A percentile compares a stretch with the other conserved stretches of the same genome.
Conservation (phyloP, 64 coral and sea anemone species). For the Porites lutea region DNA sequence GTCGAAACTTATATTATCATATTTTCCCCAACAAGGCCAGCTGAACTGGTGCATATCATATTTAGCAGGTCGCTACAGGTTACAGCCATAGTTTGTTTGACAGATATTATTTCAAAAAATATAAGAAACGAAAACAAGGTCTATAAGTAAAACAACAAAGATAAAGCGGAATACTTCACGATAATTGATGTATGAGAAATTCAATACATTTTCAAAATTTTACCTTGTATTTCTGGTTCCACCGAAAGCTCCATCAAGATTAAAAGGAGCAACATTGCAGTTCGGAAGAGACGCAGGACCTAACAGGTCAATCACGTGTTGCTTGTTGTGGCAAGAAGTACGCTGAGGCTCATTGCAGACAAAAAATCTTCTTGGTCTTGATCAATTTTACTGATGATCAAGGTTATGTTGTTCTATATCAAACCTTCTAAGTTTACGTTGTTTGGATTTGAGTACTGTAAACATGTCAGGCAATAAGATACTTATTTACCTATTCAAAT, state of each 20-base stretch:
- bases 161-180: too few relatives aligned
- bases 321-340: neutral
- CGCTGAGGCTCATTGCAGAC: neutral
- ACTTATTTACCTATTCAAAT: conserved; percentile 35
- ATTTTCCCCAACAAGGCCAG: neutral
- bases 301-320: neutral
- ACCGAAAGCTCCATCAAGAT: conserved; percentile 11
- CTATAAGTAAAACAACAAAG: too few relatives aligned
- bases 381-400: neutral
- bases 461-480: conserved; percentile 17
- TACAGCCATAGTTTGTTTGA: neutral
- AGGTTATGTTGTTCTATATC: neutral
- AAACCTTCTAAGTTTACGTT: conserved; percentile 11
- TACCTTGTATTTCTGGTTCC: conserved; percentile 18
- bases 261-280: neutral
- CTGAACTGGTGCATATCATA: neutral
- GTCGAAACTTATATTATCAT: too few relatives aligned
- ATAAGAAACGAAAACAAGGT: too few relatives aligned
- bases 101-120: too few relatives aligned
- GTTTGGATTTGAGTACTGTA: neutral
- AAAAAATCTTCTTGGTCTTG: neutral
- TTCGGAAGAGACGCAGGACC: neutral
- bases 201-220: too few relatives aligned
- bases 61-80: conserved; percentile 4
- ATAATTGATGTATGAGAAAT: too few relatives aligned